phyloP scores from a whole-genome alignment of 2,888 invertebrate species.

The Hemithea aestivaria region DNA sequence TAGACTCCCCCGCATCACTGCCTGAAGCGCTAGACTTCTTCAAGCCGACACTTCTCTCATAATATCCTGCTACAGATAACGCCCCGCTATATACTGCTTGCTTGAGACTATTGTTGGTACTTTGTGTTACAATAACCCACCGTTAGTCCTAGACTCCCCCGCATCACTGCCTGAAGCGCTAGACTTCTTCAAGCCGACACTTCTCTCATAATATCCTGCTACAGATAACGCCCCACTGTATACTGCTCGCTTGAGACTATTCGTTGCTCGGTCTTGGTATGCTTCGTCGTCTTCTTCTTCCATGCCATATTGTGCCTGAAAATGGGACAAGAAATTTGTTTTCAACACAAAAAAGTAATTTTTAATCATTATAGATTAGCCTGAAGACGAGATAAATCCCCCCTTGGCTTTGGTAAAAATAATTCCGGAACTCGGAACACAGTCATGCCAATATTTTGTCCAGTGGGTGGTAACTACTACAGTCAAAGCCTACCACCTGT shows the following conservation, averaged over 20 bases:
- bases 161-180: constrained; percentile 90
- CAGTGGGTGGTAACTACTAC: too few species aligned
- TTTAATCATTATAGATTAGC: too few species aligned
- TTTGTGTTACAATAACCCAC: too few species aligned
- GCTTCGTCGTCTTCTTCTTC: constrained; percentile 91
- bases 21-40: constrained; percentile 87
- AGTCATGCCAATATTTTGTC: too few species aligned
- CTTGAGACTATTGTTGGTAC: constrained; percentile 89
- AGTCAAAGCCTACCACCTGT: too few species aligned
- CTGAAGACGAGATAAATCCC: too few species aligned
- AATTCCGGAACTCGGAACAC: too few species aligned
- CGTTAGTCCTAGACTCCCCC: constrained; percentile 88
- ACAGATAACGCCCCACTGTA: constrained; percentile 92
- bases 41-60: constrained; percentile 88
- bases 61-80: constrained; percentile 90
- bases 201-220: constrained; percentile 89
- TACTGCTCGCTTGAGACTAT: constrained; percentile 89
- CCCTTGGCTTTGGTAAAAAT: too few species aligned
- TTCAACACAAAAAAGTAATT: too few species aligned
- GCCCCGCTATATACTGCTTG: constrained; percentile 91
- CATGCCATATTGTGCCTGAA: constrained; percentile 91
- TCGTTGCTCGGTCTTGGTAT: constrained; percentile 85
- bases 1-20: constrained; percentile 89
- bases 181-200: constrained; percentile 86
- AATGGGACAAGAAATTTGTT: background rate